Base-by-base conservation (phyloP, 2,113 vertebrate genomes). In the Tragelaphus imberbis region DNA sequence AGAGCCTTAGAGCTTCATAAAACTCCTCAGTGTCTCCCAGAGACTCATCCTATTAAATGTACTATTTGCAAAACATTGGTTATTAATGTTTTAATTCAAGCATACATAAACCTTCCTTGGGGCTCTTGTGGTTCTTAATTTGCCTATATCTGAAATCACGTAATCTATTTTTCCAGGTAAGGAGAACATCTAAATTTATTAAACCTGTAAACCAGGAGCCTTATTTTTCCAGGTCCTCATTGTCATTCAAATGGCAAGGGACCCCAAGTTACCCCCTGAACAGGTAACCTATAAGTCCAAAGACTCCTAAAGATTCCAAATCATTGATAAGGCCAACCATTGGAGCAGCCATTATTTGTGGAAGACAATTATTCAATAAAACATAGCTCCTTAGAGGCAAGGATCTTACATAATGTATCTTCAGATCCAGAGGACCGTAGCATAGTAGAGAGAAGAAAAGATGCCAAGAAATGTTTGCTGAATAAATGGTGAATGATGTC, bases 351-450 rank as follows among this genome's bases (percentile, higher is more conserved):
- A 91, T 95, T 63, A 40, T 89, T 88, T 75, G 0, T 91, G 28
- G 77, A 97, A 96, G n/a, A 10, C 55, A 96, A n/a, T 97, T 94
- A 71, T 40, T 97, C 91, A 93, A 23, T 65, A 84, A 91, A 84
- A 89, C 63, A 86, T 53, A 80, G 63, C 30, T 97, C 56, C 61
- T 86, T 65, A 16, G 90, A 96, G 87, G n/a, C 68, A 96, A 92
- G 28, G 15, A 49, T 63, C 28, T 10, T 65, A 7, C 44, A 21
- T 84, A 91, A 94, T 87, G 89, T 92, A 90, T 95, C 80, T 96
- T 71, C 1, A 28, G 40, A 21, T 93, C 11, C 33, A 75, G 33
- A 81, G 14, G 13, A 44, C 40, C 28, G 80, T 92, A 77, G 44
- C 63, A 65, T n/a, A 87, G 17, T 16, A 61, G 13, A 91, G 44